Conservation (phyloP, 2,113 vertebrate species). For the Phycodurus eques region DNA sequence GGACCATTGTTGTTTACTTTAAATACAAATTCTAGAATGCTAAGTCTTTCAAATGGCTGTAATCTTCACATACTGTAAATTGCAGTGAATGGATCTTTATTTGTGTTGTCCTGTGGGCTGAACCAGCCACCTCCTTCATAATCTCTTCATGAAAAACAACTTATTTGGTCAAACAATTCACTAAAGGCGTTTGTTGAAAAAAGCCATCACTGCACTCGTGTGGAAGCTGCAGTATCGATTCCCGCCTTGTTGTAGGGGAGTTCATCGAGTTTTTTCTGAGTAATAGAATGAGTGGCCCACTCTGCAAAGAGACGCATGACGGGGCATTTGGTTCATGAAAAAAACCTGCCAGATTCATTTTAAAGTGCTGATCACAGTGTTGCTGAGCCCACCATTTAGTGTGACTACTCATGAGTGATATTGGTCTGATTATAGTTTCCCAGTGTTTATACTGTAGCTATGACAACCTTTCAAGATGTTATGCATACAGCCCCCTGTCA, state of each 20-base stretch:
- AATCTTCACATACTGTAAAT: too few relatives aligned
- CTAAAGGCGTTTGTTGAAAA: not conserved
- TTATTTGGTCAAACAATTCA: not conserved
- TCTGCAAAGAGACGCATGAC: slow-evolving; percentile 19
- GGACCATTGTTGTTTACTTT: too few relatives aligned
- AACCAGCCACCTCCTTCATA: not conserved
- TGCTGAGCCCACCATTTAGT: not conserved
- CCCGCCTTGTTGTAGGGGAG: slow-evolving; percentile 37
- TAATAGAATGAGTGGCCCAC: slow-evolving; percentile 43
- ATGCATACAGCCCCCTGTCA: too few relatives aligned
- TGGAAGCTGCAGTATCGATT: slow-evolving; percentile 50
- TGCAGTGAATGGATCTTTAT: not conserved
- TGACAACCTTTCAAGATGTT: too few relatives aligned
- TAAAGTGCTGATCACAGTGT: not conserved
- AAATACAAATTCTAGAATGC: too few relatives aligned
- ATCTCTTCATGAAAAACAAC: not conserved
- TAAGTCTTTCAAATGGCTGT: too few relatives aligned
- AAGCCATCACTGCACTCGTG: slow-evolving; percentile 18
- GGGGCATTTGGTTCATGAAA: not conserved
- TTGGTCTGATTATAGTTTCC: not conserved
- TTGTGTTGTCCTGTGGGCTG: not conserved
- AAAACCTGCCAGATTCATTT: not conserved
- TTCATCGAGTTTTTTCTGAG: slow-evolving; percentile 54
- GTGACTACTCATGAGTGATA: not conserved
- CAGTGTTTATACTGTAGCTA: not conserved